Evolutionary conservation across 2,113 vertebrate species (phyloP).

Genomic region (Pristiophorus japonicus): DNA sequence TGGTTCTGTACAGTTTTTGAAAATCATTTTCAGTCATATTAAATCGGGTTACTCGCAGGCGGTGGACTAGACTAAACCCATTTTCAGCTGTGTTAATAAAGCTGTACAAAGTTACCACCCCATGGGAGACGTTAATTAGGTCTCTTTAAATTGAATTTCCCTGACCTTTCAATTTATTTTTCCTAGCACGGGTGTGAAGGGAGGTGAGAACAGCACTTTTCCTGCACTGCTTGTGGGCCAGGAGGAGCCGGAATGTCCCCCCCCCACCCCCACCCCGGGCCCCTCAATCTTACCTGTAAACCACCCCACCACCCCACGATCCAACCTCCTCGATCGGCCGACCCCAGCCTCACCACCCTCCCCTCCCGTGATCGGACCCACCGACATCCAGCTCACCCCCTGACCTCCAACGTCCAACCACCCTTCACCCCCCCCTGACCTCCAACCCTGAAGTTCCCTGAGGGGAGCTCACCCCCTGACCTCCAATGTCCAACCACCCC

Average conservation of each 20-base stretch:
- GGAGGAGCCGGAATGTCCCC: no score
- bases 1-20: background rate
- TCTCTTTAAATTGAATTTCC: background rate
- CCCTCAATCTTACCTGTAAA: no score
- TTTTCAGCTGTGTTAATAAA: background rate
- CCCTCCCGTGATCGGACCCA: background rate
- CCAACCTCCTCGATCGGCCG: background rate
- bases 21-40: background rate
- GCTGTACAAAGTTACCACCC: background rate
- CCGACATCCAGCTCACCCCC: background rate
- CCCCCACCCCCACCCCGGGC: background rate
- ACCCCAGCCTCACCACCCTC: background rate
- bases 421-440: no score
- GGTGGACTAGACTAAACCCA: background rate
- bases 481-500: no score
- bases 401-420: no score
- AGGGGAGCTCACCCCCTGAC: no score
- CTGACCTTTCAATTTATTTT: background rate
- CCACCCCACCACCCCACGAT: background rate
- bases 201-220: background rate
- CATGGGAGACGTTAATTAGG: background rate
- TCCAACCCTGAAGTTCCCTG: no score
- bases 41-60: background rate
- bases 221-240: background rate
- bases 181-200: background rate